A percentile compares a stretch with the other conserved stretches of the same genome.
Evolutionary conservation across 2,888 invertebrate genomes (phyloP).

Genomic region (Cerceris ruficornis): DNA sequence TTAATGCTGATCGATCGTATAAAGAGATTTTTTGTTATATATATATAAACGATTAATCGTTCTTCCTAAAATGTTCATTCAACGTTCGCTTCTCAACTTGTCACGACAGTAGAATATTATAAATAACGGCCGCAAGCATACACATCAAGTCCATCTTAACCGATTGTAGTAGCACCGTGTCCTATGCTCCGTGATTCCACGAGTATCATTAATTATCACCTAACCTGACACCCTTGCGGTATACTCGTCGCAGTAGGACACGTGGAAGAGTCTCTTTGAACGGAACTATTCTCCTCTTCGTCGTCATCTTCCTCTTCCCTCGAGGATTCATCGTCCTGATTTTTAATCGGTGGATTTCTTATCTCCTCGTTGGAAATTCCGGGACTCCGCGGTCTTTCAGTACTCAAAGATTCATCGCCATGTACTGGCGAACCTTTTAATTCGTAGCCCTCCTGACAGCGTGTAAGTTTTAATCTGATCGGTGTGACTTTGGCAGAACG

Average conservation of each 20-base stretch:
- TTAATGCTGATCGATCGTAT: too few relatives aligned
- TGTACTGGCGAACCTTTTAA: slow-evolving; percentile 79
- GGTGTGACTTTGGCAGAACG: slow-evolving; percentile 89
- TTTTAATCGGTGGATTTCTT: slow-evolving; percentile 61
- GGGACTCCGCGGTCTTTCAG: slow-evolving; percentile 29
- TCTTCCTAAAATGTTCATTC: not conserved
- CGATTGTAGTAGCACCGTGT: slow-evolving; percentile 11
- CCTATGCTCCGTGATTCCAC: slow-evolving; percentile 61
- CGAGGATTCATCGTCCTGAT: slow-evolving; percentile 62
- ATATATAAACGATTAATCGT: too few relatives aligned
- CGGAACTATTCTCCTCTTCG: slow-evolving; percentile 51
- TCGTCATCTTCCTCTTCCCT: slow-evolving; percentile 49
- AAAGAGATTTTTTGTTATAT: too few relatives aligned
- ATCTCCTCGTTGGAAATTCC: slow-evolving; percentile 35
- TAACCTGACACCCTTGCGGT: slow-evolving; percentile 93
- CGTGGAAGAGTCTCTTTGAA: slow-evolving; percentile 75
- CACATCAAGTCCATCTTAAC: slow-evolving; percentile 41
- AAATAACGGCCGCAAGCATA: slow-evolving; percentile 33
- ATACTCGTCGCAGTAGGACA: slow-evolving; percentile 83
- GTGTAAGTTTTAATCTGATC: slow-evolving; percentile 91
- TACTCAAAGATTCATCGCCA: slow-evolving; percentile 37
- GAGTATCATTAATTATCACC: slow-evolving; percentile 90
- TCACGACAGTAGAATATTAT: slow-evolving; percentile 40
- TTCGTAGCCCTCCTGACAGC: slow-evolving; percentile 89
- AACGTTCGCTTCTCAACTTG: slow-evolving; percentile 33